Base-by-base conservation (phyloP, 2,113 vertebrate genomes). In the Pterocles orientalis region DNA sequence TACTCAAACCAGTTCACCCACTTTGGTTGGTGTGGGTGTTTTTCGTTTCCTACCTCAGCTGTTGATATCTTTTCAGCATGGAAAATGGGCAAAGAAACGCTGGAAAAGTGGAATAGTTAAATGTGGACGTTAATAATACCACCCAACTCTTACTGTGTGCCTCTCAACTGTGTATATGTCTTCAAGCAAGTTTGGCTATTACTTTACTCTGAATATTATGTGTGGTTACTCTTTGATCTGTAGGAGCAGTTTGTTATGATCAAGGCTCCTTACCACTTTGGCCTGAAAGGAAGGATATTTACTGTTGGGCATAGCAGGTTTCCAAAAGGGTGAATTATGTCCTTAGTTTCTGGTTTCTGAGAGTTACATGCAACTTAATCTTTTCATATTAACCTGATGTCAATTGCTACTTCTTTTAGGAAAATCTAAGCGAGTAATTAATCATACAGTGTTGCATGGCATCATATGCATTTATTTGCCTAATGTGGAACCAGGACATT, bases 191-290 rank as follows among this genome's bases (percentile, higher is more conserved):
- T 85, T 10, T 45, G 82, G 50, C 69, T 86, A 4, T 53, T 75
- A 8, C 2, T 31, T 78, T 86, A 53, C 23, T 76, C 34, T 39
- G 88, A 89, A 82, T 94, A 61, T 79, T 86, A 84, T 84, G 53
- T 69, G 18, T 45, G 28, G n/a, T 94, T 94, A 61, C 39, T 92
- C 86, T 95, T 90, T 70, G 53, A 79, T 89, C 73, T 84, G 83
- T 76, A 72, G 48, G 53, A 94, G 62, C 66, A 89, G 69, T 92
- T 84, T 86, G 50, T 93, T 68, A 56, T 10, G 25, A 82, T 87
- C 86, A 79, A 88, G 95, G 34, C 72, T 92, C 50, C 61, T 91
- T 94, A 71, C 39, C 36, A 57, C 69, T 86, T 96, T 16, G 76
- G 69, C 92, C 85, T 54, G 66, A 81, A 86, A 83, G 92, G 82